These are phyloP conservation scores for Strix uralensis DNA, from an alignment of 2,113 vertebrate genomes.

Conservation along the genomic window DNA sequence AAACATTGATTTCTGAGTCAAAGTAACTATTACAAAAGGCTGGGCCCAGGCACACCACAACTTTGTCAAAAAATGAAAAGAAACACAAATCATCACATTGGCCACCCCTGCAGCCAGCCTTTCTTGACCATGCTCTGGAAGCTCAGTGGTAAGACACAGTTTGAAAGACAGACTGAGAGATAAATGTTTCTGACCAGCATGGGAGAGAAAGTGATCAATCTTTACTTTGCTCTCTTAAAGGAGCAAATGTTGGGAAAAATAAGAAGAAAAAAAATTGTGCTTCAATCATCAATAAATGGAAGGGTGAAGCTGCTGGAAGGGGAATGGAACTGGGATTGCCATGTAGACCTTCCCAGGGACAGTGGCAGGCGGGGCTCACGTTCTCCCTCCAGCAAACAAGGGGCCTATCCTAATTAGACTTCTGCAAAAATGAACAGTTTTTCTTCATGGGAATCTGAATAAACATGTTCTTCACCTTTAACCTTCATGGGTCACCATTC, in stretches of 20 bases:
- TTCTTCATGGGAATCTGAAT: not conserved
- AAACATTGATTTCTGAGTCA: not conserved
- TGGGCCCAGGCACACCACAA: not conserved
- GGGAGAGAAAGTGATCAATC: not conserved
- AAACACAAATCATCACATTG: not conserved
- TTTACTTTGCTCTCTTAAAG: not conserved
- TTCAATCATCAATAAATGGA: not conserved
- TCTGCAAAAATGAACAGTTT: not conserved
- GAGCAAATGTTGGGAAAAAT: not conserved
- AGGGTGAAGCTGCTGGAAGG: not conserved
- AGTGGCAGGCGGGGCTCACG: not conserved
- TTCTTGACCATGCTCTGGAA: not conserved
- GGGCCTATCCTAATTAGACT: not conserved
- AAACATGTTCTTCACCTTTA: not conserved
- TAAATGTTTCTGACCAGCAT: not conserved
- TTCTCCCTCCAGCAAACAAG: not conserved
- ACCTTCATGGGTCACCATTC: not conserved
- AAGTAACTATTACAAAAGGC: not conserved
- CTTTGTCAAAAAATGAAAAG: not conserved
- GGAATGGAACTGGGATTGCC: not conserved
- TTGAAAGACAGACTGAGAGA: not conserved
- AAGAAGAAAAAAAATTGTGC: not conserved
- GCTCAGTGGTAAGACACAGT: not conserved
- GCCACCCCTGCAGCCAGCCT: not conserved
- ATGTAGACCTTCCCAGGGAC: accelerated